Percentiles rank a stretch among this genome's conserved stretches.
phyloP scores from a whole-genome alignment of 2,888 invertebrate species.

The Cartodere bifasciata region DNA sequence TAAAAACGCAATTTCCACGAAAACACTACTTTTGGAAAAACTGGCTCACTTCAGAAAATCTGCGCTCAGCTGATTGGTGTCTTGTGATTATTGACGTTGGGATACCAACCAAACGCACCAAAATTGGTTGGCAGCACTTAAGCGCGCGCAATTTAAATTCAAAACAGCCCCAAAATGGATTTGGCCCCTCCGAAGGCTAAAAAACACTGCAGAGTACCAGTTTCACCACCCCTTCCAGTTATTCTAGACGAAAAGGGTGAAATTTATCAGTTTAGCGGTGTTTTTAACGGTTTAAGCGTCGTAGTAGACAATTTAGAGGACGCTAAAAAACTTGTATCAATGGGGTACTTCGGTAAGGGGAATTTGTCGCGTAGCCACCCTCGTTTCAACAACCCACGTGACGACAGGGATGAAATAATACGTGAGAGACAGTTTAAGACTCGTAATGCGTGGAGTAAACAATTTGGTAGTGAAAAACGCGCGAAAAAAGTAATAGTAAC shows the following conservation, averaged over 20 bases:
- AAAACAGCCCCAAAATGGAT: conserved; percentile 18
- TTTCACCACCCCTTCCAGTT: conserved; percentile 32
- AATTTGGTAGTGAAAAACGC: conserved; percentile 22
- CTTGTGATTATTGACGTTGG: conserved; percentile 25
- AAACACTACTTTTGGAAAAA: not conserved
- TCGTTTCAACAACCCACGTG: conserved; percentile 28
- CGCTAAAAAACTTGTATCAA: conserved; percentile 49
- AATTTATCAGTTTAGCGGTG: conserved; percentile 44
- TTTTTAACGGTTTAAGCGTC: conserved; percentile 55
- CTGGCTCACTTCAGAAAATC: not conserved
- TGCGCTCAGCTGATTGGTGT: conserved; percentile 12
- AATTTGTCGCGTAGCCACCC: conserved; percentile 30
- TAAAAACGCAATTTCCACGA: not conserved
- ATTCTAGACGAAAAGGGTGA: conserved; percentile 34
- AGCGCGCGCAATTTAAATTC: too few relatives aligned
- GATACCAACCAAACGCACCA: conserved; percentile 8
- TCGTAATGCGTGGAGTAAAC: conserved; percentile 43
- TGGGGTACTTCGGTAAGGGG: conserved; percentile 70
- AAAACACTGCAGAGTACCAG: conserved; percentile 28
- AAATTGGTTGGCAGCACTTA: conserved; percentile 6
- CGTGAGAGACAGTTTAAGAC: conserved; percentile 47
- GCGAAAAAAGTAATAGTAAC: conserved; percentile 42
- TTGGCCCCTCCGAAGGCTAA: conserved; percentile 18
- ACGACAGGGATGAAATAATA: conserved; percentile 38
- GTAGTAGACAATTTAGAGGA: conserved; percentile 46